Base-by-base conservation (phyloP, 2,113 vertebrate genomes). In the Malurus alboscapulatus region DNA sequence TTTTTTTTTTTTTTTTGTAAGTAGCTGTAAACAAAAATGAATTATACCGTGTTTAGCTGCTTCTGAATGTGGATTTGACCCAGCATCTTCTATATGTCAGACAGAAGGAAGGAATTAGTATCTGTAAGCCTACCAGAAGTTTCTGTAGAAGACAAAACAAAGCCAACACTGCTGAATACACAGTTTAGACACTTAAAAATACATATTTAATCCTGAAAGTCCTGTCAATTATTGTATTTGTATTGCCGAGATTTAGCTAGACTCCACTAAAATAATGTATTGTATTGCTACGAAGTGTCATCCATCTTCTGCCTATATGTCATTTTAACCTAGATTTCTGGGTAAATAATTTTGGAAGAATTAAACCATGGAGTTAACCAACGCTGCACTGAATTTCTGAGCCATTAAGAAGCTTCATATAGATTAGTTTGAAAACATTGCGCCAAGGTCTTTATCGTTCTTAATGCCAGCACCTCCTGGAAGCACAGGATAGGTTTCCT, bases 81-180 rank as follows among this genome's bases (percentile, higher is more conserved):
- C 68, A 73, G 91, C 95, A 94, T 91, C 94, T 97, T 97, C 88
- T 94, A 84, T 96, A n/a, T 95, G 90, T 96, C 95, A 96, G 88
- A 93, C 79, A 97, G 84, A 95, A 95, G 91, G 87, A 93, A 80
- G 87, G 94, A 96, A 97, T 97, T 96, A 97, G 89, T 94, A 96
- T 96, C 91, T 97, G 48, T 96, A 94, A 97, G 92, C 80, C 71
- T 88, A 85, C 67, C 76, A 94, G 74, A 96, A 92, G 83, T 97
- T 97, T 95, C 88, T 74, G 82, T 72, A 79, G 88, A 96, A 94
- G 82, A 62, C 80, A 75, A 47, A 72, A 85, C 95, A 87, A 95
- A 91, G 30, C 32, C 80, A 93, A 68, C 44, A 71, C 38, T 96
- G 82, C 81, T 93, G 86, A 97, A 94, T 72, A 91, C 84, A 94